phyloP scores from a whole-genome alignment of 2,888 invertebrate genomes.

The Machimus rusticus region DNA sequence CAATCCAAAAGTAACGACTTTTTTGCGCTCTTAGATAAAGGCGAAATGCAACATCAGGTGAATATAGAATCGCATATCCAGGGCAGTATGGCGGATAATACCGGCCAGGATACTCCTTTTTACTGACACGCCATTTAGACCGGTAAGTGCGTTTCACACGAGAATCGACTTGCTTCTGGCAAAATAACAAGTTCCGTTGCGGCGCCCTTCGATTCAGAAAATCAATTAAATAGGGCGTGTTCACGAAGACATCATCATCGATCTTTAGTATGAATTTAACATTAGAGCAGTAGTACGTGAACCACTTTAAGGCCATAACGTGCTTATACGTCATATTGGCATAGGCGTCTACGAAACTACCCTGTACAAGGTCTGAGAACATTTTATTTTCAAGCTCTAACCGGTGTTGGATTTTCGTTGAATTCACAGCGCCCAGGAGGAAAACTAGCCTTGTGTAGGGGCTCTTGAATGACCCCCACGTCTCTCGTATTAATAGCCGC shows the following conservation, averaged over 20 bases:
- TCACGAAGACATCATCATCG: conserved; percentile 81
- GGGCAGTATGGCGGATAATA: conserved; percentile 80
- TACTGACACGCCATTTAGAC: conserved; percentile 81
- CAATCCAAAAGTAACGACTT: conserved; percentile 81
- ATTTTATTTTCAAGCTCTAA: conserved; percentile 66
- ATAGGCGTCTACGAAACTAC: conserved; percentile 79
- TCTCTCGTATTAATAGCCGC: conserved; percentile 73
- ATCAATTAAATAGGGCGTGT: conserved; percentile 69
- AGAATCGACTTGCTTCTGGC: conserved; percentile 66
- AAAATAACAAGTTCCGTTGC: conserved; percentile 69
- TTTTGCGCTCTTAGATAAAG: conserved; percentile 69
- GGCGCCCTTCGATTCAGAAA: conserved; percentile 58
- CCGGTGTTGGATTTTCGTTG: conserved; percentile 57
- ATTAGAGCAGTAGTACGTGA: conserved; percentile 72
- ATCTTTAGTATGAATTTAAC: conserved; percentile 76
- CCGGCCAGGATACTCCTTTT: conserved; percentile 69
- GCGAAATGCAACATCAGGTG: conserved; percentile 68
- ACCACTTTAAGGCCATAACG: conserved; percentile 83
- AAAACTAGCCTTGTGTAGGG: conserved; percentile 71
- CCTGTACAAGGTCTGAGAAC: conserved; percentile 77
- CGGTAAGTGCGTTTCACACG: conserved; percentile 69
- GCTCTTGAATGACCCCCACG: conserved; percentile 71
- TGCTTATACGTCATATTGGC: conserved; percentile 86
- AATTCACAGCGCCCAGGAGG: conserved; percentile 68
- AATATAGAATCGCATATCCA: conserved; percentile 75